Evolutionary conservation across 2,888 invertebrate species (phyloP).

Genomic region (Amorpha juglandis): DNA sequence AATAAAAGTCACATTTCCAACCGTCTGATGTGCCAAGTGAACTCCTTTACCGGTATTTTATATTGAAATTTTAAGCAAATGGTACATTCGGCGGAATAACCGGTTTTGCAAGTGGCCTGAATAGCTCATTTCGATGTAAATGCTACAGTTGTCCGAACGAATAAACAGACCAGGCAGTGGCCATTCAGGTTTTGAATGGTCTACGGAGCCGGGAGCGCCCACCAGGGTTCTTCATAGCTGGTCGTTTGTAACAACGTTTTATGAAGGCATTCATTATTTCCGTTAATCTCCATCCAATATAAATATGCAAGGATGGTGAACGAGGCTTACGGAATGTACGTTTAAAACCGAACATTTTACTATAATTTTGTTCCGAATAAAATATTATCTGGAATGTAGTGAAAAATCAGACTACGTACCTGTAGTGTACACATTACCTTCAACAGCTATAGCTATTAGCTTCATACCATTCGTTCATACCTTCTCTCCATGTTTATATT

Average conservation of each 20-base stretch:
- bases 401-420: too few species aligned
- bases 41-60: constrained; percentile 53
- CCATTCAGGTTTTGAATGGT: constrained; percentile 11
- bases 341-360: background rate
- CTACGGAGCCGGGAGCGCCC: background rate
- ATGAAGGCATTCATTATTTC: constrained; percentile 14
- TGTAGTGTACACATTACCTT: too few species aligned
- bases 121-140: constrained; percentile 66
- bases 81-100: constrained; percentile 59
- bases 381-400: too few species aligned
- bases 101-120: constrained; percentile 49
- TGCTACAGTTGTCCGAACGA: constrained; percentile 36
- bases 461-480: too few species aligned
- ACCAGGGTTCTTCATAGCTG: constrained; percentile 8
- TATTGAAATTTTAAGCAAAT: constrained; percentile 70
- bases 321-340: background rate
- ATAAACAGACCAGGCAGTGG: constrained; percentile 9
- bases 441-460: too few species aligned
- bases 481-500: too few species aligned
- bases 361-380: too few species aligned
- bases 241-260: constrained; percentile 4
- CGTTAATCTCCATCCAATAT: constrained; percentile 9
- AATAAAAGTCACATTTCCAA: constrained; percentile 62
- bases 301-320: background rate
- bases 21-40: constrained; percentile 44